These are phyloP conservation scores for Enteromius thamalakanensis DNA, from an alignment of 2,797 vertebrate genomes.

Conservation along the genomic window DNA sequence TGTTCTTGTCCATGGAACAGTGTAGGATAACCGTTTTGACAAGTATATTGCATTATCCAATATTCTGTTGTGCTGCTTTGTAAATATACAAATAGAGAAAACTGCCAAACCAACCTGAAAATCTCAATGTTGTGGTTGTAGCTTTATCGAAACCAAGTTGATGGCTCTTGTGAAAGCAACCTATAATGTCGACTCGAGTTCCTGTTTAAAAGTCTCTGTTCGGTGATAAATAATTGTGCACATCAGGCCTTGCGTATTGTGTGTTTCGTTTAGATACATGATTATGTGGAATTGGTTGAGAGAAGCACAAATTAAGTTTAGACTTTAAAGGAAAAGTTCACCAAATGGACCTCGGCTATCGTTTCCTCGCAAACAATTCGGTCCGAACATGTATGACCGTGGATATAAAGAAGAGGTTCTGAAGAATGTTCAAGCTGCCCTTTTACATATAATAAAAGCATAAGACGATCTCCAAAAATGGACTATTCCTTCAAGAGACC, in stretches of 20 bases:
- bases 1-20: slow-evolving; percentile 73
- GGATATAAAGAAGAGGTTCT: not conserved
- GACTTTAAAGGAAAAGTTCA: slow-evolving; percentile 1
- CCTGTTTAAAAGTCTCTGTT: slow-evolving; percentile 48
- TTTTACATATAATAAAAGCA: not conserved
- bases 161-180: slow-evolving; percentile 56
- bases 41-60: slow-evolving; percentile 65
- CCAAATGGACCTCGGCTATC: not conserved
- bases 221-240: slow-evolving; percentile 49
- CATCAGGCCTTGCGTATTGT: slow-evolving; percentile 43
- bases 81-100: slow-evolving; percentile 76
- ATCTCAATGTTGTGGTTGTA: slow-evolving; percentile 57
- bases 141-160: slow-evolving; percentile 59
- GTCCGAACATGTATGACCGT: not conserved
- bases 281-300: slow-evolving; percentile 42
- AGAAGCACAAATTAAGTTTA: slow-evolving; percentile 42
- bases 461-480: not conserved
- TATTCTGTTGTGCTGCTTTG: slow-evolving; percentile 75
- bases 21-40: slow-evolving; percentile 67
- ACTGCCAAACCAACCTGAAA: slow-evolving; percentile 62
- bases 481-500: not conserved
- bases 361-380: not conserved
- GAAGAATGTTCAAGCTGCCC: not conserved
- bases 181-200: slow-evolving; percentile 21
- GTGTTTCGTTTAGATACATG: slow-evolving; percentile 39